Base-by-base conservation (phyloP, 1,140 invertebrate species). In the Drosophila suzukii region DNA sequence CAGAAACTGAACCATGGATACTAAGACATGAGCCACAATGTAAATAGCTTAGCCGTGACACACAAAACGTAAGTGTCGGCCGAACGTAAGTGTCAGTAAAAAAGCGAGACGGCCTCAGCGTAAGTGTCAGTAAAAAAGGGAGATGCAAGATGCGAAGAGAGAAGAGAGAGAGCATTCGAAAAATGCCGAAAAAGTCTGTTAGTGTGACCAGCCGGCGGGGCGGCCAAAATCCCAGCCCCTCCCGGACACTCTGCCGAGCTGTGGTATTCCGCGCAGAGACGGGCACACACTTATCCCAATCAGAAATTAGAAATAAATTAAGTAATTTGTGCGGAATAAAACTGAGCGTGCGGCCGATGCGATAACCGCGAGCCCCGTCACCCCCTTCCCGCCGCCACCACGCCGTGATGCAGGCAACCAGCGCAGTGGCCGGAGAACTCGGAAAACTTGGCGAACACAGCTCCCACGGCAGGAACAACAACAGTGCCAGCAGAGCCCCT, bases 401-500 rank as follows among this genome's bases (percentile, higher is more conserved):
- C 44, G 65, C 34, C 67, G 67, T 50, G 32, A 71, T 71, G 68
- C 65, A 71, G 27, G 15, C 24, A 50, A 41, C 27, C 51, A 51
- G 63, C 44, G 53, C 66, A 47, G 27, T 55, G 36, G 51, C 65
- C 36, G 20, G 15, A 51, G 17, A 38, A 27, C 44, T 17, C 27
- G 36, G 12, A 70, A 70, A 71, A 46, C 17, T 20, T 20, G 43
- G 43, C 43, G n/a, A 43, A 56, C 65, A 15, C 50, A 39, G 65
- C 15, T 30, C 15, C 38, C 34, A 38, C 13, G 51, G 30, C 59
- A 62, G 49, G 17, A 53, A 30, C 60, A 67, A n/a, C 58, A 49
- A 50, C 60, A 68, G 20, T 15, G 41, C 55, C 59, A 76, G 78
- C 70, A 83, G 77, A 78, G 82, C 78, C 71, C 61, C 75, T 75